Base-by-base conservation (phyloP, 2,888 invertebrate species). In the Leucania comma region DNA sequence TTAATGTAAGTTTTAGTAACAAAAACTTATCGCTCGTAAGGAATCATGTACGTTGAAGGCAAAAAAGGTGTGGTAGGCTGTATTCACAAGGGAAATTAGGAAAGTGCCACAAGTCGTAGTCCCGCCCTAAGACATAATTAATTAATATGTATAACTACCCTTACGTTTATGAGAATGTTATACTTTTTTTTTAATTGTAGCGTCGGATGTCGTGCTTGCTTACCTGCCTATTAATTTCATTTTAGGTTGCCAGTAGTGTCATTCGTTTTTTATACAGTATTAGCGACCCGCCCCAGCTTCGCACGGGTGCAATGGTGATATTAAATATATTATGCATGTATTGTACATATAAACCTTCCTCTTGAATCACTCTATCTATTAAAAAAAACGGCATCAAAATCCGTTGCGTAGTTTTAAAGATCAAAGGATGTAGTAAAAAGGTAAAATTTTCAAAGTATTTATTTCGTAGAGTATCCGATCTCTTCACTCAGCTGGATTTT, bases 101-200 rank as follows among this genome's bases (percentile, higher is more conserved):
- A 78, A 92, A 95, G 92, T 94, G 93, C 88, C 88, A 87, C 87
- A 90, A 90, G 90, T 90, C 90, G 90, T 67, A 67, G 78, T 83
- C 87, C 82, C 93, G 85, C 94, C 93, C 93, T 93, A 95, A 95
- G 95, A 95, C 92, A 79, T 91, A 93, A 94, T 94, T 93, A 93
- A 94, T 94, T 93, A 93, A 92, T 87, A 87, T 83, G 62, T 80
- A 85, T 83, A 81, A 77, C 78, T 81, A 73, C 76, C 85, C 75
- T 79, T 76, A 85, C 80, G 61, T 73, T 80, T 72, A 83, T 57
- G 72, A 77, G 53, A 69, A 72, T 57, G 53, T 57, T 24, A 42
- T 68, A 67, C 53, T 73, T 67, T 38, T 51, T 62, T 35, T 53
- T 63, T 68, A 58, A 65, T 63, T 62, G 38, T 69, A 35, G 69